Evolutionary conservation across 2,113 vertebrate genomes (phyloP), one percentile per base, ranked within the genome.

Genomic region (Oreochromis aureus): DNA sequence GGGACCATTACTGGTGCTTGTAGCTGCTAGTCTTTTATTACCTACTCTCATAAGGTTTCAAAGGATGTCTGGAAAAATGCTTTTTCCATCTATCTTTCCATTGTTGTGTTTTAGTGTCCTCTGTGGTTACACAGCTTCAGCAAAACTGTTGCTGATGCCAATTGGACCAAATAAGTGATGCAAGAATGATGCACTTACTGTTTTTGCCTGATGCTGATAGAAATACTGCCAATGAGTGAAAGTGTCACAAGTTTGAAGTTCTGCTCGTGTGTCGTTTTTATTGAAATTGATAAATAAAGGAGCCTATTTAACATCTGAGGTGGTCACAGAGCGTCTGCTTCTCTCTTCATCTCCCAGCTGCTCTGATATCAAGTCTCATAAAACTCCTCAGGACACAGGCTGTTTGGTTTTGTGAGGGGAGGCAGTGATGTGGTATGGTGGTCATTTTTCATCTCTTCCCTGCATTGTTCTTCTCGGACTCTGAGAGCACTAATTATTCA

Each of bases 401-500:
- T 86, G 10, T 86, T 89, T 59, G 53, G 80, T 86, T 81, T 76
- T 83, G 51, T 61, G 32, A 36, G 87, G 24, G 44, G 61, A 34
- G 81, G 85, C 41, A 69, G 66, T 58, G 55, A 86, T 87, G 61
- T 36, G 66, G 81, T 39, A 41, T 7, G 6, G 86, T 8, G 36
- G 86, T 85, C 91, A 91, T 94, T 93, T 94, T 87, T 91, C 89
- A 92, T 89, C 34, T 88, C 83, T 69, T 76, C 27, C 46, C 51
- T 22, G 41, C 80, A 94, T 93, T 95, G 93, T 95, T 94, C n/a
- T 10, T 48, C 87, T 83, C 2, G 12, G 81, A 86, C 81, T 90
- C 51, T 56, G 81, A 91, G 87, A 85, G 76, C 82, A 85, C 92
- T 94, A 93, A 95, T 95, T 94, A 95, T 95, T 95, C 91, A 93